A percentile compares a stretch with the other conserved stretches of the same genome.
phyloP scores from a whole-genome alignment of 2,113 vertebrate genomes.

The Varanus salvator region DNA sequence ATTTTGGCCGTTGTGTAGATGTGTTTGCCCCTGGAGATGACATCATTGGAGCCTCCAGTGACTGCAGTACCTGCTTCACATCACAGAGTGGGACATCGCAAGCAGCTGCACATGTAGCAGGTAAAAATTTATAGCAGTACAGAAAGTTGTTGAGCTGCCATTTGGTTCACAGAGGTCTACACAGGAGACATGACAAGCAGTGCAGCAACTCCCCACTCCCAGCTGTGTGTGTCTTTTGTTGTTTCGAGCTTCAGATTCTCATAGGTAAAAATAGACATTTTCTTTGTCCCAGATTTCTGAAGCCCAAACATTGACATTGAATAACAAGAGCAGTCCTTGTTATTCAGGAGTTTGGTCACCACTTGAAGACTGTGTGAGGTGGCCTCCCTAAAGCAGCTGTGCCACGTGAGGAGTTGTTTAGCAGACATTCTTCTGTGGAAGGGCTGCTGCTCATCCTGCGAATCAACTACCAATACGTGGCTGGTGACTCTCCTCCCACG shows the following conservation, averaged over 20 bases:
- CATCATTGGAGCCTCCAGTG: constrained; percentile 88
- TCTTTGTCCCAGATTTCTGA: neutral
- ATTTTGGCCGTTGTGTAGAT: constrained; percentile 88
- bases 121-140: constrained; percentile 50
- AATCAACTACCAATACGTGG: neutral
- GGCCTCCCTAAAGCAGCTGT: neutral
- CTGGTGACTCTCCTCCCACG: neutral
- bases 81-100: constrained; percentile 88
- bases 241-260: neutral
- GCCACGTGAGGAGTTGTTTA: neutral
- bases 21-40: constrained; percentile 91
- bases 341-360: neutral
- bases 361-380: neutral
- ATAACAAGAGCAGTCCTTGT: neutral
- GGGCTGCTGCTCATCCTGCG: neutral
- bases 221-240: neutral
- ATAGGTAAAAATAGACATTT: neutral
- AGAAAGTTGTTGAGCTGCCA: neutral
- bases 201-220: no score
- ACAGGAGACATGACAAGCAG: neutral
- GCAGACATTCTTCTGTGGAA: neutral
- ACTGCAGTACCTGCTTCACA: constrained; percentile 88
- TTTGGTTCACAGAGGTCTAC: neutral
- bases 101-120: constrained; percentile 88
- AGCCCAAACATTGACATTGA: neutral